phyloP scores from a whole-genome alignment of 2,888 invertebrate genomes.

The Dione juno region DNA sequence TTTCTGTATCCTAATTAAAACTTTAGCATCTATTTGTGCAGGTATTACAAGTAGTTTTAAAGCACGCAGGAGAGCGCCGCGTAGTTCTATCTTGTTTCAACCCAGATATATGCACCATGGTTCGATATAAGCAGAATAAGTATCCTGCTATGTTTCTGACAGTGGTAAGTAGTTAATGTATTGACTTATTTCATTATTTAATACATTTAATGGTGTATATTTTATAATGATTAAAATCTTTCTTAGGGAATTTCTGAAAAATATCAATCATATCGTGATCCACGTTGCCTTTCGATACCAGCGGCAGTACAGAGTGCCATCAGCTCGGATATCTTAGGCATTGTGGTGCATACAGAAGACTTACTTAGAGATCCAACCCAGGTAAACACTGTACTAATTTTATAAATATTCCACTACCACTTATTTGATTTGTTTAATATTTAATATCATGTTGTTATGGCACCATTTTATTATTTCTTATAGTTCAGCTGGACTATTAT shows the following conservation, averaged over 20 bases:
- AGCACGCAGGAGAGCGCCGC: conserved; percentile 89
- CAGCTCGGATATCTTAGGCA: conserved; percentile 92
- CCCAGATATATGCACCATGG: conserved; percentile 97
- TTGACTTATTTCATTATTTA: background rate
- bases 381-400: conserved; percentile 68
- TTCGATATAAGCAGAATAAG: conserved; percentile 96
- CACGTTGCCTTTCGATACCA: conserved; percentile 90
- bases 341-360: conserved; percentile 97
- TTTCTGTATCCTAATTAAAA: too few species aligned
- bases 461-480: too few species aligned
- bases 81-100: conserved; percentile 98
- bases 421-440: too few species aligned
- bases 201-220: background rate
- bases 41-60: conserved; percentile 91
- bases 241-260: conserved; percentile 69
- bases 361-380: conserved; percentile 91
- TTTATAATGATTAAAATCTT: background rate
- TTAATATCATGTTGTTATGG: too few species aligned
- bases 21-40: conserved; percentile 56
- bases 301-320: conserved; percentile 92
- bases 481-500: too few species aligned
- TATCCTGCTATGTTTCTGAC: conserved; percentile 98
- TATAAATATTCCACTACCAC: background rate
- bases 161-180: conserved; percentile 75
- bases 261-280: conserved; percentile 93